These are phyloP conservation scores for Neodontobutis hainanensis DNA, from an alignment of 2,113 vertebrate genomes.

Conservation along the genomic window DNA sequence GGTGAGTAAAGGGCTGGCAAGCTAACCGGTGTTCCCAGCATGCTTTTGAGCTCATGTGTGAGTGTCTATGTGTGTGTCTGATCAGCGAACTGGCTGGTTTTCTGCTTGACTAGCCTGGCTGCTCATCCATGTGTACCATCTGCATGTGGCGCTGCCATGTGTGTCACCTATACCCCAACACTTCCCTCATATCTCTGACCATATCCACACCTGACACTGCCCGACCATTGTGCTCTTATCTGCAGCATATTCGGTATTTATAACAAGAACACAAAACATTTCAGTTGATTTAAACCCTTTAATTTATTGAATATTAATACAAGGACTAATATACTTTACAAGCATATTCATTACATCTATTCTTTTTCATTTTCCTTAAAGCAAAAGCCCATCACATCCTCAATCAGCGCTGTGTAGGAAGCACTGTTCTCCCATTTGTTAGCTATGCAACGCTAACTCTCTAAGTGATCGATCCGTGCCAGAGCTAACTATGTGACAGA, in stretches of 20 bases:
- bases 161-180: slow-evolving; percentile 69
- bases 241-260: slow-evolving; percentile 10
- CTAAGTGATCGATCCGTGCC: slow-evolving; percentile 69
- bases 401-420: slow-evolving; percentile 39
- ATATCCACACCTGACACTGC: slow-evolving; percentile 46
- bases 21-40: slow-evolving; percentile 62
- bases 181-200: slow-evolving; percentile 48
- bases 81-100: slow-evolving; percentile 69
- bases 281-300: slow-evolving; percentile 41
- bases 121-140: slow-evolving; percentile 73
- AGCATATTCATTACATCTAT: slow-evolving; percentile 38
- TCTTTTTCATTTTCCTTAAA: slow-evolving; percentile 60
- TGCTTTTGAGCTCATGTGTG: slow-evolving; percentile 32
- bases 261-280: slow-evolving; percentile 26
- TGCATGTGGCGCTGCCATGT: slow-evolving; percentile 76
- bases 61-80: slow-evolving; percentile 36
- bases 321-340: slow-evolving; percentile 13
- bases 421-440: slow-evolving; percentile 60
- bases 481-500: slow-evolving; percentile 73
- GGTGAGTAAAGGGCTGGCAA: slow-evolving; percentile 73
- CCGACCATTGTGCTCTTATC: slow-evolving; percentile 32
- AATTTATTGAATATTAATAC: slow-evolving; percentile 46
- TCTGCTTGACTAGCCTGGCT: slow-evolving; percentile 68
- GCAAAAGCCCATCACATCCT: slow-evolving; percentile 40
- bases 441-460: slow-evolving; percentile 57